A percentile compares a stretch with the other conserved stretches of the same genome.
Conservation (phyloP, 2,113 vertebrate genomes). For the Furnarius figulus region DNA sequence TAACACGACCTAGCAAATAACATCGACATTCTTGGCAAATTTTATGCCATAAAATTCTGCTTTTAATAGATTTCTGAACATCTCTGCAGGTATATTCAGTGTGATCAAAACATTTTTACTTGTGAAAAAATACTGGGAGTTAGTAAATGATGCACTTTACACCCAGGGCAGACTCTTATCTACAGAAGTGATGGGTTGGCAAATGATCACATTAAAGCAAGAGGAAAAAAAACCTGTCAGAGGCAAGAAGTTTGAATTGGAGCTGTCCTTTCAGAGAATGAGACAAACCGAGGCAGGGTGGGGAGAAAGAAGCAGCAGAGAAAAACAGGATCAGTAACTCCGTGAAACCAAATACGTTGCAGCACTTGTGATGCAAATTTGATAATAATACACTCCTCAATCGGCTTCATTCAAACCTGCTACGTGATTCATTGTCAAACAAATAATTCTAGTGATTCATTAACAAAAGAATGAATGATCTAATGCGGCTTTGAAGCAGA, state of each 20-base stretch:
- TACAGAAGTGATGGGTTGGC: not conserved
- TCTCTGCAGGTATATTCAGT: not conserved
- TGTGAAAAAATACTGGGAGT: not conserved
- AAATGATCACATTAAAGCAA: not conserved
- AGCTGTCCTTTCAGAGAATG: not conserved
- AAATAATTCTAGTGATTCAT: slow-evolving; percentile 47
- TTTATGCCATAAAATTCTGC: not conserved
- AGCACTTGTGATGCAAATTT: slow-evolving; percentile 33
- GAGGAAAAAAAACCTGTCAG: not conserved
- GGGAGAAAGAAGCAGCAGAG: not conserved
- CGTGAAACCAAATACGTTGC: not conserved
- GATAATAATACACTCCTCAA: slow-evolving; percentile 25
- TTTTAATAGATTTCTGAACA: not conserved
- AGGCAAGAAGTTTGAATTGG: not conserved
- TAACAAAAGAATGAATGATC: slow-evolving; percentile 34
- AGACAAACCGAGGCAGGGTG: not conserved
- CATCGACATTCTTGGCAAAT: not conserved
- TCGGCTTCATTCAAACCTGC: slow-evolving; percentile 24
- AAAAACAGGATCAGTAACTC: slow-evolving; percentile 11
- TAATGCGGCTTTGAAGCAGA: slow-evolving; percentile 17
- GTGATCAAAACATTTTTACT: not conserved
- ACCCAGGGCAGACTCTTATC: not conserved
- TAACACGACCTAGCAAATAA: not conserved
- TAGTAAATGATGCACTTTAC: not conserved
- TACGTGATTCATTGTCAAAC: slow-evolving; percentile 36